Evolutionary conservation across 1,140 invertebrate species (phyloP), one percentile per base, ranked within the genome.

Genomic region (Myzus persicae): DNA sequence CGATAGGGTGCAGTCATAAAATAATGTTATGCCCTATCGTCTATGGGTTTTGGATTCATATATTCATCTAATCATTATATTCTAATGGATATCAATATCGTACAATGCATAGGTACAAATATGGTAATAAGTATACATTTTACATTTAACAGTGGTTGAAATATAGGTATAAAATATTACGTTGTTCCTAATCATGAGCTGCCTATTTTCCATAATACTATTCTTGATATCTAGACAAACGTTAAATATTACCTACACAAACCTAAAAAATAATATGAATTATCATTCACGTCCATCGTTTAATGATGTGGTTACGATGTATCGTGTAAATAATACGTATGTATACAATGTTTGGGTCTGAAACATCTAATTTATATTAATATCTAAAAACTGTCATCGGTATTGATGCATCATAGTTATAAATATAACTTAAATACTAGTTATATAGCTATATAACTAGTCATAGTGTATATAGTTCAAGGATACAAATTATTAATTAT

Each of bases 401-500:
- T 90, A 90, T 59, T 40, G 46, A 48, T 51, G 38, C 44, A 8
- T 38, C n/a, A 24, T 88, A 46, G n/a, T n/a, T n/a, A n/a, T n/a
- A n/a, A n/a, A n/a, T n/a, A n/a, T n/a, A n/a, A n/a, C n/a, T n/a
- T n/a, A n/a, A n/a, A n/a, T n/a, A n/a, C n/a, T n/a, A n/a, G n/a
- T n/a, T n/a, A n/a, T n/a, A n/a, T n/a, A n/a, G n/a, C n/a, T n/a
- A n/a, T n/a, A n/a, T n/a, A n/a, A n/a, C n/a, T n/a, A n/a, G n/a
- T n/a, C n/a, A n/a, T n/a, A n/a, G 2, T 18, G 2, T 31, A 67
- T 54, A 26, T 51, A 31, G 44, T 54, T 89, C 8, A 36, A 20
- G 7, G 88, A 40, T 48, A 38, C 11, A 51, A 51, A 54, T 51
- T 51, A 89, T 59, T 54, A 90, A 90, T 90, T 67, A 90, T 42